Percentiles rank a stretch among this genome's conserved stretches.
Evolutionary conservation across 2,797 vertebrate genomes (phyloP).

Genomic region (Antennarius maculatus): DNA sequence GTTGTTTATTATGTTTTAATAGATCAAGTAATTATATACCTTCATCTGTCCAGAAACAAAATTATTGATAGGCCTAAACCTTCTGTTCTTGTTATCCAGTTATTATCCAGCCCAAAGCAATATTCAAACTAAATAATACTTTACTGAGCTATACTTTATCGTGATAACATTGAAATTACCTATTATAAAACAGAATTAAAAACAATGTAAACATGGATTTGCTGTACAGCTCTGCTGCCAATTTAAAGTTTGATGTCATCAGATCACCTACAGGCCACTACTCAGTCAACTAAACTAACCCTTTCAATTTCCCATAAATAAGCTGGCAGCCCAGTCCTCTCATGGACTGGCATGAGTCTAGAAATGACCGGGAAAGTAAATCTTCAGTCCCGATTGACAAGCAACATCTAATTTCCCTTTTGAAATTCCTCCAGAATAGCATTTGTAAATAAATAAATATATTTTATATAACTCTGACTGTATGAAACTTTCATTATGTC

Average conservation of each 20-base stretch:
- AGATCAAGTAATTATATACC: neutral
- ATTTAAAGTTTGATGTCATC: neutral
- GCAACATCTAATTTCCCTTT: neutral
- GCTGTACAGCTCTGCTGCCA: neutral
- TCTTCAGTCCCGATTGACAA: neutral
- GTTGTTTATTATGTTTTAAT: no score
- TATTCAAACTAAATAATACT: no score
- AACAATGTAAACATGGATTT: neutral
- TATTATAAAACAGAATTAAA: no score
- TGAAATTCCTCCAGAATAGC: neutral
- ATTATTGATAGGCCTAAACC: neutral
- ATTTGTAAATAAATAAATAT: neutral
- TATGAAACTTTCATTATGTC: no score
- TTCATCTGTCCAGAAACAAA: conserved; percentile 1
- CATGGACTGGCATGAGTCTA: neutral
- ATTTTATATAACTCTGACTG: neutral
- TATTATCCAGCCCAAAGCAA: neutral
- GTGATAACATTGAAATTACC: no score
- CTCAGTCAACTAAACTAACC: neutral
- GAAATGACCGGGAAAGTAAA: neutral
- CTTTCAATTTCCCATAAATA: neutral
- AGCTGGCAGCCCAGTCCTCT: neutral
- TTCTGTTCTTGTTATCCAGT: neutral
- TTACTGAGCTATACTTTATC: no score
- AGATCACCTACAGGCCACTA: neutral